These are phyloP conservation scores for Arge pagana DNA, from an alignment of 2,888 invertebrate species.

Conservation along the genomic window DNA sequence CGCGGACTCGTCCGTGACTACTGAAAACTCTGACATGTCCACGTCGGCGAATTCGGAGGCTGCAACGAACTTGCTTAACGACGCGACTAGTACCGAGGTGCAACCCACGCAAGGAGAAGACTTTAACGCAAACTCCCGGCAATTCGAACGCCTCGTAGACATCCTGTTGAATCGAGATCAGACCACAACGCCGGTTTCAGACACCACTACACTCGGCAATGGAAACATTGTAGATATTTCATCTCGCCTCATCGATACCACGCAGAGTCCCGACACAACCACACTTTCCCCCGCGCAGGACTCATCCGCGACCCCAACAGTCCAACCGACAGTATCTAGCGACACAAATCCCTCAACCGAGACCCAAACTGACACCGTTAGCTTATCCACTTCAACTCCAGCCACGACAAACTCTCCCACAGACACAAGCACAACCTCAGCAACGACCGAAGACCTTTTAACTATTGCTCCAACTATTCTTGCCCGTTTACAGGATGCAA, in stretches of 20 bases:
- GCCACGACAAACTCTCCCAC: constrained; percentile 29
- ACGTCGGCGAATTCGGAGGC: no score
- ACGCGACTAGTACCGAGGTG: no score
- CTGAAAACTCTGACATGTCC: no score
- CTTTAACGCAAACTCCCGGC: constrained; percentile 1
- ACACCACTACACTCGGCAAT: neutral
- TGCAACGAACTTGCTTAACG: no score
- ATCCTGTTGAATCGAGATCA: neutral
- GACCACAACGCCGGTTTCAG: neutral
- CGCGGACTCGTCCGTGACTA: no score
- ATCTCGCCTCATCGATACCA: constrained; percentile 1
- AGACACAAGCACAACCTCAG: constrained; percentile 30
- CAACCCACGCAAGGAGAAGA: no score
- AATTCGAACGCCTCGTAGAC: neutral
- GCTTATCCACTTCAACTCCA: constrained; percentile 21
- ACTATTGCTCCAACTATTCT: constrained; percentile 47
- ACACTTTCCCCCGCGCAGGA: constrained; percentile 29
- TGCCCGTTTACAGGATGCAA: constrained; percentile 56
- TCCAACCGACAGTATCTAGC: constrained; percentile 22
- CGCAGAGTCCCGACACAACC: constrained; percentile 21
- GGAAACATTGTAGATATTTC: neutral
- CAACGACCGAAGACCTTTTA: constrained; percentile 37
- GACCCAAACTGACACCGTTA: constrained; percentile 25
- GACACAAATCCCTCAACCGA: constrained; percentile 13
- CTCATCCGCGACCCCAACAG: constrained; percentile 29